Evolutionary conservation across 1,140 invertebrate genomes (phyloP), one percentile per base, ranked within the genome.

Genomic region (Dendroctonus ponderosae): DNA sequence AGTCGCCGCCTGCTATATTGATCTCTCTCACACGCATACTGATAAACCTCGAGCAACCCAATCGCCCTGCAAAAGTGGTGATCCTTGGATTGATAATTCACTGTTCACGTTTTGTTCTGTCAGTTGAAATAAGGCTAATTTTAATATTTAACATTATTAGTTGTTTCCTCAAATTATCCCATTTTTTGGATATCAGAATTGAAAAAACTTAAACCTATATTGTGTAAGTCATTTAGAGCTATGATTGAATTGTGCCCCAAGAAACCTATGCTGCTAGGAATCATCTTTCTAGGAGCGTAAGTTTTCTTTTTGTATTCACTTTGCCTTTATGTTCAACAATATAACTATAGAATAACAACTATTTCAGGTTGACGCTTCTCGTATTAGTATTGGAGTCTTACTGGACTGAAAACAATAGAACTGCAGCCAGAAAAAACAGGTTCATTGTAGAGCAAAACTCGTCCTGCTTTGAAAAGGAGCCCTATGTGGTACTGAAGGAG

Each of bases 351-450:
- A 9, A 11, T 14, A 39, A 56, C 53, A 15, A n/a, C 11, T 51
- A n/a, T 83, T 83, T 58, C 73, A 90, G 89, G 59, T 83, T 92
- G 68, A 93, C 90, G 48, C 81, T 92, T 70, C 76, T 92, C 38
- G 87, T 92, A 52, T 79, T 93, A 37, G 87, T 93, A 72, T 81
- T 92, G 49, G 91, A 92, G 79, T 91, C 89, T 38, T 85, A 89
- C 57, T 86, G 88, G 81, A 88, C 85, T 5, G 81, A 86, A 7
- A 79, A 59, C 8, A 80, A 66, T 41, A 65, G 44, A 41, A 41
- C n/a, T n/a, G 43, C 49, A 8, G 49, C 46, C 9, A 72, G 62
- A 63, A 85, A 83, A 75, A 83, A 83, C 46, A 85, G 85, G 72
- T 79, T 89, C 40, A 79, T 82, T 70, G 85, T 88, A 11, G 89